Evolutionary conservation across 2,113 vertebrate species (phyloP), one percentile per base, ranked within the genome.

Genomic region (human): DNA sequence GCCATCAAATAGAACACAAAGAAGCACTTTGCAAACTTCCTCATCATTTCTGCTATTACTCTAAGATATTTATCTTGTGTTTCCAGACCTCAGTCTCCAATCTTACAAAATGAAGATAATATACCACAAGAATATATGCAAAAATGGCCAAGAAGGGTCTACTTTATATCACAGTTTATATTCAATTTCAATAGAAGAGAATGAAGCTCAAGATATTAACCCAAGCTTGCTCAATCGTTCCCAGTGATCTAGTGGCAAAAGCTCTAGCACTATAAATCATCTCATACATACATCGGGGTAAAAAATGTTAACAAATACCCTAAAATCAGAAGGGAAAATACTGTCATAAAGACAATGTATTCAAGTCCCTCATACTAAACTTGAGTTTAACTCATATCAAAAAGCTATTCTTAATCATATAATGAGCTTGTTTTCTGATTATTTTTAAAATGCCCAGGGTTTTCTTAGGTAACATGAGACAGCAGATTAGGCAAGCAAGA

Each of bases 71-170:
- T 30, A 66, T 27, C 32, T 32, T 48, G 14, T 66, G 61, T 78
- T 89, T 87, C 57, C n/a, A 70, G 18, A 83, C 14, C 6, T 79
- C 27, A 68, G 6, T 20, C 30, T 75, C 76, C 52, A 85, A 22
- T 48, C 10, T 66, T 90, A 85, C 6, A 96, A 89, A 52, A 94
- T 90, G 45, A 94, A 96, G 45, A 82, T 35, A 78, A 82, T 6
- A 22, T 48, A 38, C 40, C 45, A 59, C 64, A 61, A 9, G 38
- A 35, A 22, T 20, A 5, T 4, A 68, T 35, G 68, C 52, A 78
- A 93, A 92, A 66, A 66, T 61, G 45, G 80, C 81, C 52, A 76
- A 66, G 4, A 70, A 57, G 22, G 52, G 12, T 52, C 23, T 93
- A 64, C 68, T 92, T 82, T 52, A 59, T 55, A 68, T 55, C 61